Evolutionary conservation across 2,888 invertebrate genomes (phyloP).

Genomic region (Orthonevra nobilis): DNA sequence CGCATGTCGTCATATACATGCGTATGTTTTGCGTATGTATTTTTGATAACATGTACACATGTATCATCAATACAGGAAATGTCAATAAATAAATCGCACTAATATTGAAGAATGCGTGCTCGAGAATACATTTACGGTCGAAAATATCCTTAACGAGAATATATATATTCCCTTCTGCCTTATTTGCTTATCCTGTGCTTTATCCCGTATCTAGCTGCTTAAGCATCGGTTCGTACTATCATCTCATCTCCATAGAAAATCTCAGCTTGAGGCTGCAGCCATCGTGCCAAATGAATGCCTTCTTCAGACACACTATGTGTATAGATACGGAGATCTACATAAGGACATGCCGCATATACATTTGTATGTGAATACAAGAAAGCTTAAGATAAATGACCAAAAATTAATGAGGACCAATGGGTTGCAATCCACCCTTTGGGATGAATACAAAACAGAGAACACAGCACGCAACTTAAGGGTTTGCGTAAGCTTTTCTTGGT

Average conservation of each 20-base stretch:
- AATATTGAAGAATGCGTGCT: conserved; percentile 44
- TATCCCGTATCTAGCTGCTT: background rate
- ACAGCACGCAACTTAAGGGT: background rate
- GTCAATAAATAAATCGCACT: conserved; percentile 54
- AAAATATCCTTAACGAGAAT: conserved; percentile 47
- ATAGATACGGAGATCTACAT: background rate
- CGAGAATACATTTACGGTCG: conserved; percentile 45
- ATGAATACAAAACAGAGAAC: background rate
- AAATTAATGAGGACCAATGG: conserved; percentile 33
- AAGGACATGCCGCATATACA: background rate
- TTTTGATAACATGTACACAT: too few species aligned
- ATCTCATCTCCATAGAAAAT: too few species aligned
- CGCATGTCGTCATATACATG: too few species aligned
- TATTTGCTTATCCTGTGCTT: conserved; percentile 30
- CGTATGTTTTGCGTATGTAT: too few species aligned
- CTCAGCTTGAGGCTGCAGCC: too few species aligned
- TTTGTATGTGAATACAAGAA: background rate
- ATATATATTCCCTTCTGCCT: conserved; percentile 23
- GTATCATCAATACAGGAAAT: conserved; percentile 47
- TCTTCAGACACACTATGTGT: too few species aligned
- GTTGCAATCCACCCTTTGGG: conserved; percentile 3
- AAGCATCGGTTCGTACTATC: too few species aligned
- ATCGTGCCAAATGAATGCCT: too few species aligned
- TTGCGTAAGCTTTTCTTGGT: too few species aligned
- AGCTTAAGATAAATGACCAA: conserved; percentile 35